phyloP scores from a whole-genome alignment of 2,797 vertebrate genomes.

The Mus spretus region DNA sequence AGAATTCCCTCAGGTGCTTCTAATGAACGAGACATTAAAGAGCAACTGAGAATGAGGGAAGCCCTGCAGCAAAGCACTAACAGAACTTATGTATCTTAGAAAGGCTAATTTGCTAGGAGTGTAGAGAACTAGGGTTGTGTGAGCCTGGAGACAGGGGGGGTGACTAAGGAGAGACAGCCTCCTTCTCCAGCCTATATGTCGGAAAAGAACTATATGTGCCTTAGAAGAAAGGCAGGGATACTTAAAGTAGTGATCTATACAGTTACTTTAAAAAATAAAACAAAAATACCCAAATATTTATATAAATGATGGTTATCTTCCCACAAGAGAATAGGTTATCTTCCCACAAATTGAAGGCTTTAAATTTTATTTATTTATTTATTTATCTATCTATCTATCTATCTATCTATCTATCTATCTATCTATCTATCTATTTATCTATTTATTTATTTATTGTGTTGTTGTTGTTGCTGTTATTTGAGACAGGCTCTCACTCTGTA shows the following conservation, averaged over 20 bases:
- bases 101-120: not conserved
- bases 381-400: no score
- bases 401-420: not conserved
- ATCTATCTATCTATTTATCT: no score
- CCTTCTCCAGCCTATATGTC: not conserved
- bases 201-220: conserved; percentile 28
- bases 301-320: not conserved
- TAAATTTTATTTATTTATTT: not conserved
- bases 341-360: no score
- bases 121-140: not conserved
- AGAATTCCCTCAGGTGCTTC: conserved; percentile 2
- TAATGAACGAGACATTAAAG: not conserved
- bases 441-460: no score
- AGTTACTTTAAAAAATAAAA: conserved; percentile 6
- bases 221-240: conserved; percentile 12
- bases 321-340: not conserved
- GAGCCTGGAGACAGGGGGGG: not conserved
- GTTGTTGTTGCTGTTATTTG: not conserved
- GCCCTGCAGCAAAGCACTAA: not conserved
- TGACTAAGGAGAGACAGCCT: conserved; percentile 29
- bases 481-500: not conserved
- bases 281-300: not conserved
- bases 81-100: conserved; percentile 30
- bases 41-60: not conserved
- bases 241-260: not conserved